Conservation (phyloP, 1,140 invertebrate genomes). For the Gerris buenoi region DNA sequence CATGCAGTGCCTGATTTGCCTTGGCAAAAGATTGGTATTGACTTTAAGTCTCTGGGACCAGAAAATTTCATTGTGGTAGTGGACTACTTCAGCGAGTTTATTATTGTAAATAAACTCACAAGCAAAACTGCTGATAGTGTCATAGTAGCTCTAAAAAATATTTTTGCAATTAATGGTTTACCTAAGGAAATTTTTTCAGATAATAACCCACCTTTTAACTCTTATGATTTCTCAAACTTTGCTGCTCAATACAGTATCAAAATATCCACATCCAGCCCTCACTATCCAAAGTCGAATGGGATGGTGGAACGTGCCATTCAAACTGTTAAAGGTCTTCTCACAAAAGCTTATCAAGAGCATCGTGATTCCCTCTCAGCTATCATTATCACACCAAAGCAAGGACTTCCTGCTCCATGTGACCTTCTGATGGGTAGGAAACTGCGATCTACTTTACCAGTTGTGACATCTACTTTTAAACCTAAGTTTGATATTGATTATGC, state of each 20-base stretch:
- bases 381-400: too few species aligned
- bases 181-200: constrained; percentile 8
- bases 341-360: background rate
- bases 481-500: background rate
- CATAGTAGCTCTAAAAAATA: background rate
- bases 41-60: constrained; percentile 9
- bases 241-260: constrained; percentile 7
- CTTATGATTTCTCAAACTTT: constrained; percentile 11
- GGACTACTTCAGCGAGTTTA: constrained; percentile 18
- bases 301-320: constrained; percentile 7
- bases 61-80: constrained; percentile 15
- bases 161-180: constrained; percentile 8
- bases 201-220: constrained; percentile 12
- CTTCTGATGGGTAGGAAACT: background rate
- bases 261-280: constrained; percentile 10
- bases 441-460: background rate
- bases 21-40: constrained; percentile 7
- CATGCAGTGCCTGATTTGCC: constrained; percentile 12
- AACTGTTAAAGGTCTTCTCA: constrained; percentile 3
- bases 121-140: background rate
- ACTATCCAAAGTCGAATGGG: constrained; percentile 13
- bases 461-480: too few species aligned
- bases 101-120: constrained; percentile 5
- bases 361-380: background rate
- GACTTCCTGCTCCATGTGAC: background rate